phyloP scores from a whole-genome alignment of 2,888 invertebrate genomes.

The Apamea crenata region DNA sequence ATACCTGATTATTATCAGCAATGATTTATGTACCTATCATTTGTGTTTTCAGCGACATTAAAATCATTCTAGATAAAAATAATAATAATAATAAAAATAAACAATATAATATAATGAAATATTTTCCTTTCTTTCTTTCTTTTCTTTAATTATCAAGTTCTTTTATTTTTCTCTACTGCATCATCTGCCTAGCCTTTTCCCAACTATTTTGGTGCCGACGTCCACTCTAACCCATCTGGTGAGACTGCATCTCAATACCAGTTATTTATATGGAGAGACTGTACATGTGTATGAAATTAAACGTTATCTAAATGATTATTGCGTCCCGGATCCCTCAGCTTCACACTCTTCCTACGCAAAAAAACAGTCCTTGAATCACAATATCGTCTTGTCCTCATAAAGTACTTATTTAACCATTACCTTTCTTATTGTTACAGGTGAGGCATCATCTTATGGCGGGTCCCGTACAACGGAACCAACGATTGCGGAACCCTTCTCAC shows the following conservation, averaged over 20 bases:
- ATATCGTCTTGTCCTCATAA: conserved; percentile 50
- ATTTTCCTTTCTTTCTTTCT: too few species aligned
- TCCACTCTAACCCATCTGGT: neutral
- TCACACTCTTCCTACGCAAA: conserved; percentile 29
- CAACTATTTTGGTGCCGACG: neutral
- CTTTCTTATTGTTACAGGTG: conserved; percentile 70
- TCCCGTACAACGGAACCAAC: conserved; percentile 44
- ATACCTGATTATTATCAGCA: too few species aligned
- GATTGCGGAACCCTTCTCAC: conserved; percentile 48
- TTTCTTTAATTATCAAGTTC: neutral
- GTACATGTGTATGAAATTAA: neutral
- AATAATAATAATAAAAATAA: too few species aligned
- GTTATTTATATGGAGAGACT: neutral
- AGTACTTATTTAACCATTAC: conserved; percentile 60
- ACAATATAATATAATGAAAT: too few species aligned
- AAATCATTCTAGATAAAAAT: too few species aligned
- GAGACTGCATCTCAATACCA: neutral
- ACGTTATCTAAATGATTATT: conserved; percentile 1
- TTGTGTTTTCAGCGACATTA: too few species aligned
- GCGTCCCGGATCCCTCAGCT: neutral
- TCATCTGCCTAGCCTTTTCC: neutral
- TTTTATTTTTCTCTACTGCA: neutral
- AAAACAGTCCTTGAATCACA: conserved; percentile 40
- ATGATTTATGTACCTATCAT: too few species aligned
- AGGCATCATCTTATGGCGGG: conserved; percentile 48